Evolutionary conservation across 2,888 invertebrate genomes (phyloP), one percentile per base, ranked within the genome.

Genomic region (Epinotia demarniana): DNA sequence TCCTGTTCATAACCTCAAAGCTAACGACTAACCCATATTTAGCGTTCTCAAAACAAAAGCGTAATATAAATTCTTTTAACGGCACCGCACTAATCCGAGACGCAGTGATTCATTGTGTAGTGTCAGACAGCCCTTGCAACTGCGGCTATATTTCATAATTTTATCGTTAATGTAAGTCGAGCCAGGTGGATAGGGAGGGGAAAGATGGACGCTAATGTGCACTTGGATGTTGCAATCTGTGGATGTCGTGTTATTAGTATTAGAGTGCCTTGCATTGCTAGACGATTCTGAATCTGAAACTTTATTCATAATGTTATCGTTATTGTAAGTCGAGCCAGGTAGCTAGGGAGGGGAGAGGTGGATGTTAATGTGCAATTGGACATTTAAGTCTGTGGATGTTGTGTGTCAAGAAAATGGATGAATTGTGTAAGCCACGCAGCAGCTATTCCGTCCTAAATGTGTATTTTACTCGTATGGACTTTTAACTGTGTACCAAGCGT

Each of bases 111-210:
- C 74, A 76, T 78, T 76, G 77, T 76, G 16, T 73, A 68, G 53
- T 70, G 75, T 77, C 79, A 71, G 76, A 33, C 72, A 76, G 78
- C 77, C 73, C 77, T 79, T 79, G 72, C 71, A 79, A 77, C 77
- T 77, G 76, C 77, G 77, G 84, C 86, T 82, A 85, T 91, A 90
- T 89, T 88, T 91, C 90, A 91, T 90, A 89, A 90, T 88, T 90
- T 90, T 90, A 91, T 91, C 90, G 88, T 86, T 91, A 91, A 92
- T 90, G 90, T 89, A 89, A 88, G 84, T 85, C 83, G 83, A 82
- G 84, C 82, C 81, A 84, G 85, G 87, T 85, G 83, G 81, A 82
- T 83, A 85, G 85, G 85, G 86, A 81, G 84, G 85, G 78, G 79
- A 78, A 78, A 78, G 77, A 27, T 53, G 60, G 72, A 64, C 63